Evolutionary conservation across 1,140 invertebrate genomes (phyloP).

Genomic region (Bombus fervidus): DNA sequence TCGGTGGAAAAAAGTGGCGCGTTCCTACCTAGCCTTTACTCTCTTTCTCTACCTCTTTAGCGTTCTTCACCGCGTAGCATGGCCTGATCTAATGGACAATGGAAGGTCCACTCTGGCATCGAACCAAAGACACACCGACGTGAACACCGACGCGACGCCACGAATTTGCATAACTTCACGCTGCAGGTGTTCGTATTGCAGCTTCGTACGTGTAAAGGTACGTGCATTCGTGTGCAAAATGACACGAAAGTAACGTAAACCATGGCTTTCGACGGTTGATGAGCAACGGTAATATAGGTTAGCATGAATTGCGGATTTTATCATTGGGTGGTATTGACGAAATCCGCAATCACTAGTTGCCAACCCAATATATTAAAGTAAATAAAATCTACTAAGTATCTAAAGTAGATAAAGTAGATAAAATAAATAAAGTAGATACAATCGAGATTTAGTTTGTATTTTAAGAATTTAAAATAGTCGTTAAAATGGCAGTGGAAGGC

Average conservation of each 20-base stretch:
- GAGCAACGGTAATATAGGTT: no score
- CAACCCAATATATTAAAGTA: no score
- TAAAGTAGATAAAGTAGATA: no score
- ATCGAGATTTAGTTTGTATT: no score
- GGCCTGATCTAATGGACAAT: not conserved
- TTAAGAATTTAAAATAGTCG: no score
- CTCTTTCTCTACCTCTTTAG: not conserved
- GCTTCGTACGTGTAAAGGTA: not conserved
- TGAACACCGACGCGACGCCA: not conserved
- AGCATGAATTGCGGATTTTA: no score
- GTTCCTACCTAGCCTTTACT: not conserved
- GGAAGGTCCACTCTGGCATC: constrained; percentile 12
- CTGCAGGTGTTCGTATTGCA: constrained; percentile 38
- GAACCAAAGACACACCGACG: constrained; percentile 29
- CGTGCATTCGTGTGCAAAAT: not conserved
- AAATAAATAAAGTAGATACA: no score
- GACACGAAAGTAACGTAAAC: not conserved
- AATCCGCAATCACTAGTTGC: no score
- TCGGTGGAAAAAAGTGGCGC: constrained; percentile 10
- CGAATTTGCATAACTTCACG: constrained; percentile 50
- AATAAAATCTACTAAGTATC: no score
- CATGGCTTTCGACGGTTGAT: not conserved
- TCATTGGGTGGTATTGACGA: no score
- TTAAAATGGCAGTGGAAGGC: no score
- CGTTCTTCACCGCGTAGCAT: not conserved